Evolutionary conservation across 2,888 invertebrate species (phyloP), one percentile per base, ranked within the genome.

Genomic region (Notodonta dromedarius): DNA sequence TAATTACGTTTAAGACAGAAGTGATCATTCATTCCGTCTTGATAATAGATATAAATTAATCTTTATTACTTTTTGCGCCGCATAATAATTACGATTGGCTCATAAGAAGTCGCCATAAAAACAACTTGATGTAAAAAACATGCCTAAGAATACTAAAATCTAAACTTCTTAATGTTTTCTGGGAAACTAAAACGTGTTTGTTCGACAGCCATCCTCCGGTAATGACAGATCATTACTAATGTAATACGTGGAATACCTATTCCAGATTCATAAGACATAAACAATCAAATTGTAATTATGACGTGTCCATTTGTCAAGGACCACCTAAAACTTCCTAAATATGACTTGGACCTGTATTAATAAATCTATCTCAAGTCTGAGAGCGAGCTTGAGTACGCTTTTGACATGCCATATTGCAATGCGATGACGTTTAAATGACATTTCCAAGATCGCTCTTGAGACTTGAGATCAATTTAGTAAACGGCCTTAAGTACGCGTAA

Each of bases 31-130:
- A 50, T 50, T 16, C 32, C 12, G 52, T 52, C 32, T 32, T 12
- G 7, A 52, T 32, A 52, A 32, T 52, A 32, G 11, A 32, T 9
- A 5, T n/a, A 24, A 32, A 52, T 52, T 32, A 52, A 24, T 52
- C 32, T 32, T 50, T 50, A 50, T 48, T n/a, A 46, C 24, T 52
- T 52, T 24, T n/a, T 52, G 32, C 32, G 32, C 52, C 52, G 32
- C 5, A 13, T 32, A 52, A 52, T 52, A 52, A 52, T 32, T 52
- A 46, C 46, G 46, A n/a, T n/a, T n/a, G 50, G 11, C 7, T 39
- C 13, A 53, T 53, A 54, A 9, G 54, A 54, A 39, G 11, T 35
- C 54, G 39, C 11, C 32, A 39, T 8, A 54, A 54, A 32, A 24
- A 39, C 54, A 39, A 52, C 9, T 32, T 8, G 16, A 40, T 39